Percentiles rank a stretch among this genome's conserved stretches.
phyloP scores from a whole-genome alignment of 2,113 vertebrate species.

The Callopanchax toddi region DNA sequence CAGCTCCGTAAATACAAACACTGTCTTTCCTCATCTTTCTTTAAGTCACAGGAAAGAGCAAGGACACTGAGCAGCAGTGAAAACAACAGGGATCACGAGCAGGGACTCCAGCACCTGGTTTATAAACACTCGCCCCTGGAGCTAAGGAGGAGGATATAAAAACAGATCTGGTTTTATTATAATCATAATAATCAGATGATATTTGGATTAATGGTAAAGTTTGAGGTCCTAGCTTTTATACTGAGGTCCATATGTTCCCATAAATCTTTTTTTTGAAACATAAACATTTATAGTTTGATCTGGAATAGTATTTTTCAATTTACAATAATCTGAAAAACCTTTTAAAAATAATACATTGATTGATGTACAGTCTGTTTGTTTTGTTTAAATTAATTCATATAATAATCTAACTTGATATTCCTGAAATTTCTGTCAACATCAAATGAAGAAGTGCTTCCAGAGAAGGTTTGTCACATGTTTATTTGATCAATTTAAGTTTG shows the following conservation, averaged over 20 bases:
- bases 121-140: slow-evolving; percentile 30
- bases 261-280: background rate
- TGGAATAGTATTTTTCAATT: background rate
- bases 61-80: slow-evolving; percentile 34
- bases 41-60: slow-evolving; percentile 38
- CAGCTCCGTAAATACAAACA: slow-evolving; percentile 48
- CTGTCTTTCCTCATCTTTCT: slow-evolving; percentile 35
- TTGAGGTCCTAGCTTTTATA: no score
- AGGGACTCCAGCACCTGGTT: slow-evolving; percentile 8
- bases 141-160: background rate
- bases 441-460: no score
- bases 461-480: no score
- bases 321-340: background rate
- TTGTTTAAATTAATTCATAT: no score
- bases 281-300: background rate
- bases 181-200: background rate
- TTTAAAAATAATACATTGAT: no score
- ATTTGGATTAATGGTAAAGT: background rate
- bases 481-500: no score
- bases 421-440: no score
- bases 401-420: no score
- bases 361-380: no score
- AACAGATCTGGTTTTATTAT: background rate
- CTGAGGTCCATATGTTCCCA: background rate
- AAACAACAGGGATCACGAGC: slow-evolving; percentile 55